phyloP scores from a whole-genome alignment of 2,797 vertebrate species.

The Serranus cabrilla region DNA sequence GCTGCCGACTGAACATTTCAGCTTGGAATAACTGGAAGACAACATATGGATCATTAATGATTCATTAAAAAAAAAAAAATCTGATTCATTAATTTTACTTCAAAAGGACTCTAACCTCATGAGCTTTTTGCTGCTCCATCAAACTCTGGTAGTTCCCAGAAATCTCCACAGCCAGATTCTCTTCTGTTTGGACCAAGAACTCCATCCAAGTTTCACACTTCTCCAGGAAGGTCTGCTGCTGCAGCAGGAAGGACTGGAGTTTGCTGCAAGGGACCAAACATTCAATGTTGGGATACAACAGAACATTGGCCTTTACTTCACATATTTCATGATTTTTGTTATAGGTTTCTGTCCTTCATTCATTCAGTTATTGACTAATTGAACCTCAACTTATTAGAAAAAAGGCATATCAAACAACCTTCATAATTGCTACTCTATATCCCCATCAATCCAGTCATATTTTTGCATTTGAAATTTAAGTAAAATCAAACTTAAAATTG shows the following conservation, averaged over 20 bases:
- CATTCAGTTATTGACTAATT: neutral
- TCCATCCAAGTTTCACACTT: conserved; percentile 99
- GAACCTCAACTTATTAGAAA: no score
- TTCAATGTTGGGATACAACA: neutral
- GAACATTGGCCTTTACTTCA: neutral
- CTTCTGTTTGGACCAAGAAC: conserved; percentile 94
- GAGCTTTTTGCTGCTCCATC: conserved; percentile 94
- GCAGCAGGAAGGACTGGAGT: conserved; percentile 94
- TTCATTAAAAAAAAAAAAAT: neutral
- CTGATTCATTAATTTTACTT: neutral
- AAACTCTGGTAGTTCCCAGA: conserved; percentile 95
- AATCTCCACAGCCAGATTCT: conserved; percentile 94
- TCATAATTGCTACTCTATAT: no score
- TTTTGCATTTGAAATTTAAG: no score
- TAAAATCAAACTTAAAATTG: neutral
- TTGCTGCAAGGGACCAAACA: conserved; percentile 85
- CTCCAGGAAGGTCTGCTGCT: conserved; percentile 96
- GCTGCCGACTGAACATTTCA: conserved; percentile 99
- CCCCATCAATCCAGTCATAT: no score
- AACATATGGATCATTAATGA: conserved; percentile 35
- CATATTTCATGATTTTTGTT: neutral
- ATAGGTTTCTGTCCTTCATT: neutral
- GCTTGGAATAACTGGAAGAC: conserved; percentile 93
- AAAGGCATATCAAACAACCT: no score
- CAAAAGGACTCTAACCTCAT: conserved; percentile 86